Percentiles rank a stretch among this genome's conserved stretches.
These are phyloP conservation scores for Cephalopachus bancanus DNA, from an alignment of 2,797 vertebrate genomes.

Conservation along the genomic window DNA sequence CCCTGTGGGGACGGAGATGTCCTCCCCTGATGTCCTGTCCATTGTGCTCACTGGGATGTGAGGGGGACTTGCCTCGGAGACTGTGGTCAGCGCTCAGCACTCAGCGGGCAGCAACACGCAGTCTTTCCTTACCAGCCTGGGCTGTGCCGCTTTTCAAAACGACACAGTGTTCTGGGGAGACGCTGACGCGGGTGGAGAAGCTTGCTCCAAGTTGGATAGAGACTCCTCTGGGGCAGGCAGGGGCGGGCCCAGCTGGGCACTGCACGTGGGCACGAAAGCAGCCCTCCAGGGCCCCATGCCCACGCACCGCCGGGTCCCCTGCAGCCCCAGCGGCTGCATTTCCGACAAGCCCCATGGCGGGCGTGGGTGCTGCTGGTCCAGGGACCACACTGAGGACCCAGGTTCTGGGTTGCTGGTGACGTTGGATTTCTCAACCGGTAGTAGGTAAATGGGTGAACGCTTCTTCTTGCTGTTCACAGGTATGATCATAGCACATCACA, in stretches of 20 bases:
- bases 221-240: neutral
- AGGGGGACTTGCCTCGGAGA: neutral
- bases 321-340: neutral
- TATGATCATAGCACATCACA: neutral
- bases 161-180: neutral
- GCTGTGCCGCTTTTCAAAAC: neutral
- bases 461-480: neutral
- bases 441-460: neutral
- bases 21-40: no score
- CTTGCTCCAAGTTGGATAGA: neutral
- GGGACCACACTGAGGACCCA: neutral
- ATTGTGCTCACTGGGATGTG: no score
- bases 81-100: fast-evolving
- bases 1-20: no score
- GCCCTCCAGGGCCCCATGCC: neutral
- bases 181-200: neutral
- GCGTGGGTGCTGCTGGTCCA: fast-evolving
- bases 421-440: neutral
- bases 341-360: neutral
- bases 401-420: neutral
- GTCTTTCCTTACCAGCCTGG: neutral
- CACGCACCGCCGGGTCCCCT: fast-evolving
- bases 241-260: neutral
- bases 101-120: neutral
- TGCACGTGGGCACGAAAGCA: neutral